Evolutionary conservation across 2,888 invertebrate species (phyloP), one percentile per base, ranked within the genome.

Genomic region (Coleophora flavipennella): DNA sequence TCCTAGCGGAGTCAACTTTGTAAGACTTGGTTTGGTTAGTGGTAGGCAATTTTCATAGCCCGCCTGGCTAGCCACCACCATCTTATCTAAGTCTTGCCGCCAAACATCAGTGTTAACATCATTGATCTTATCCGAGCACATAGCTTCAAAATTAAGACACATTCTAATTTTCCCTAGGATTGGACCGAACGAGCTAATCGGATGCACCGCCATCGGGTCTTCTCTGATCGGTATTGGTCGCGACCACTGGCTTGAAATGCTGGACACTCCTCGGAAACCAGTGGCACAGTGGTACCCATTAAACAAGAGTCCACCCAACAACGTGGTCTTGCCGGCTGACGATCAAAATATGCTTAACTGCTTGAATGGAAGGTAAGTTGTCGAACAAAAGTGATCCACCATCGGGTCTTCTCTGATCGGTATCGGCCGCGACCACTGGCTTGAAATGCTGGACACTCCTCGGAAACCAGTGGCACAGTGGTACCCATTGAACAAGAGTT

Each of bases 211-310:
- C n/a, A 90, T 94, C 40, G 94, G 94, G 0, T 89, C 92, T 0
- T 88, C 88, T 41, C 89, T 91, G 58, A 90, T 91, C 40, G 94
- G 93, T 3, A 87, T 90, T 27, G 93, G 93, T 0, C 87, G 92
- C 34, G 93, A 94, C 64, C 94, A 94, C 60, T 94, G 94, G 94
- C 85, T 91, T 41, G 92, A 93, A 73, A 83, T 94, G 94, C 64
- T 94, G 62, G 93, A 93, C 67, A 93, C 90, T 72, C 92, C 93
- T 8, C 84, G 94, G 44, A 91, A 92, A 68, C 94, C 93, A 0
- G 92, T 94, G 8, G 92, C 94, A 1, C 94, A 94, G 62, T 94
- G 94, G 94, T 93, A 94, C 63, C 88, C 91, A 0, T 78, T 94
- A 38, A 86, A 89, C 64, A 93, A 93, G 73, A 88, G 90, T 37